Evolutionary conservation across 2,113 vertebrate species (phyloP).

Genomic region (Sorex araneus): DNA sequence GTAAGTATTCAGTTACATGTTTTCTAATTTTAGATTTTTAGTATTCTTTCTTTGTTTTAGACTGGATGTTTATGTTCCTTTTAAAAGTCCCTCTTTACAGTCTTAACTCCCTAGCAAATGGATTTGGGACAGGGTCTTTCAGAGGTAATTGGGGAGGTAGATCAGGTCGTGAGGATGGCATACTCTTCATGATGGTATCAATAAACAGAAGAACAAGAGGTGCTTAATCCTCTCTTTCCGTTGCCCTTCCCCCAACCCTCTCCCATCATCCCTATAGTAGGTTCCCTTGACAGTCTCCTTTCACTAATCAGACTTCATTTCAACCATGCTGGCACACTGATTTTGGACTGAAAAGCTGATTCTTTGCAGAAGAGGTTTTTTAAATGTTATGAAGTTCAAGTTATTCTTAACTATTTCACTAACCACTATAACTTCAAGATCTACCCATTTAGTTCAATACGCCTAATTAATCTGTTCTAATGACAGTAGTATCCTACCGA

Average conservation of each 20-base stretch:
- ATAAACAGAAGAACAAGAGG: background rate
- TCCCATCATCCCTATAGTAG: too few relatives aligned
- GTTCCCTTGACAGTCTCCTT: too few relatives aligned
- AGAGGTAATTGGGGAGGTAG: background rate
- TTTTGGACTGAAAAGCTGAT: background rate
- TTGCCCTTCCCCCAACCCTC: too few relatives aligned
- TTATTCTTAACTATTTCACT: background rate
- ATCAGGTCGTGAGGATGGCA: background rate
- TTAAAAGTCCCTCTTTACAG: background rate
- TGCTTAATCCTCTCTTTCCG: background rate
- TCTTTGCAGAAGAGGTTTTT: background rate
- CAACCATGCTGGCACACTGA: background rate
- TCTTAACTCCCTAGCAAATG: background rate
- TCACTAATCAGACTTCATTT: too few relatives aligned
- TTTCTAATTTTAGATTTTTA: slow-evolving; percentile 23
- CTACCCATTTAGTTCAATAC: too few relatives aligned
- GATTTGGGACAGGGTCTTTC: background rate
- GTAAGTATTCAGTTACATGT: background rate
- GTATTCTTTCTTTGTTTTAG: background rate
- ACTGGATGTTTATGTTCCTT: background rate
- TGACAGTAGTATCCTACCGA: too few relatives aligned
- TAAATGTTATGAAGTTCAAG: background rate
- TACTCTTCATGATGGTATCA: background rate
- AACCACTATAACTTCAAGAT: too few relatives aligned
- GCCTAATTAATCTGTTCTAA: too few relatives aligned